A percentile compares a stretch with the other conserved stretches of the same genome.
Conservation (phyloP, 2,797 vertebrate genomes). For the Lophura swinhoii region DNA sequence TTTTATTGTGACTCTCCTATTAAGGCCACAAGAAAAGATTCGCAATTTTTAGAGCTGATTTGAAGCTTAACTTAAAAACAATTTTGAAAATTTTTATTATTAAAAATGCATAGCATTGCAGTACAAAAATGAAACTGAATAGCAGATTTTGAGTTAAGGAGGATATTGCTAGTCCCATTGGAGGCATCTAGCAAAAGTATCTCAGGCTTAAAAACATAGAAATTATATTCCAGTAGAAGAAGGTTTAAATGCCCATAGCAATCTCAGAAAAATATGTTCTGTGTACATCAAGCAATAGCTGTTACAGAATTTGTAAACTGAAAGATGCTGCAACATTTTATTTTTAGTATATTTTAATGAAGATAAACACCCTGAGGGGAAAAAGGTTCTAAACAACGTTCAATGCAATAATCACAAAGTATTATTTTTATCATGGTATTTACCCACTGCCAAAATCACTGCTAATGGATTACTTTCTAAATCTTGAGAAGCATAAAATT, state of each 20-base stretch:
- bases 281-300: neutral
- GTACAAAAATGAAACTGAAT: neutral
- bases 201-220: neutral
- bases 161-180: neutral
- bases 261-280: neutral
- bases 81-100: neutral
- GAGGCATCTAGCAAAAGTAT: neutral
- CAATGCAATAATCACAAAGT: neutral
- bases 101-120: neutral
- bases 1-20: neutral
- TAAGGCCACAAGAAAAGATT: neutral
- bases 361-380: neutral
- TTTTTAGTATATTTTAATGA: conserved; percentile 23
- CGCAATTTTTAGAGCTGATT: neutral
- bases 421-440: conserved; percentile 12
- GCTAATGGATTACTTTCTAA: neutral
- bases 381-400: conserved; percentile 1
- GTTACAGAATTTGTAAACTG: neutral
- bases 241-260: neutral
- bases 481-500: neutral
- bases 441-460: conserved; percentile 13
- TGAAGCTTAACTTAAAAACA: neutral
- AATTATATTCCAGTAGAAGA: neutral
- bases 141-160: neutral
- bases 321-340: neutral